phyloP scores from a whole-genome alignment of 2,113 vertebrate genomes.

The Dasypus novemcinctus region DNA sequence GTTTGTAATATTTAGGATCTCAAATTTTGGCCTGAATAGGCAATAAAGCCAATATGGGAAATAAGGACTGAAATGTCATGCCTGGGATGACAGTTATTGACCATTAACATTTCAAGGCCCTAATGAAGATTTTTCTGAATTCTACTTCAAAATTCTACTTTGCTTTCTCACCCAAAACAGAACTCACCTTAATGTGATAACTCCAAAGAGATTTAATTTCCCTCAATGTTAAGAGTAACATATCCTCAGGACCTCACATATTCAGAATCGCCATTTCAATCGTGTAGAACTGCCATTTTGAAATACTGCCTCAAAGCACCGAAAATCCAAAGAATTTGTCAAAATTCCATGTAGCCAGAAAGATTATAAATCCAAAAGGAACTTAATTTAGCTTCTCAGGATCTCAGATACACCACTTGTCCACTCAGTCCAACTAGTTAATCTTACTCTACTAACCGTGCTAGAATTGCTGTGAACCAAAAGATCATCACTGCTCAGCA shows the following conservation, averaged over 20 bases:
- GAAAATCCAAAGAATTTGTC: not conserved
- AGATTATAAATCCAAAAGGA: not conserved
- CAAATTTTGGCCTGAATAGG: not conserved
- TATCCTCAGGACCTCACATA: not conserved
- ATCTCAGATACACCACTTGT: not conserved
- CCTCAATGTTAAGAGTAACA: not conserved
- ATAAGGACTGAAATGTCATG: not conserved
- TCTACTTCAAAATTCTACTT: not conserved
- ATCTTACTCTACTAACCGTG: not conserved
- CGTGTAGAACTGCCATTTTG: not conserved
- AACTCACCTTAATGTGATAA: not conserved
- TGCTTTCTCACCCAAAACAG: not conserved
- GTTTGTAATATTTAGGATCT: not conserved
- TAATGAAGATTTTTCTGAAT: not conserved
- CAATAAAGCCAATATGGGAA: not conserved
- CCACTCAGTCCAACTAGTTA: not conserved
- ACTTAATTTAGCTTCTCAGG: not conserved
- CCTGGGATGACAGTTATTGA: not conserved
- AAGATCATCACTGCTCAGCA: slow-evolving; percentile 48
- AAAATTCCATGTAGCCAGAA: not conserved
- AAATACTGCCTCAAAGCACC: slow-evolving; percentile 7
- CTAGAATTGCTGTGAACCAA: not conserved
- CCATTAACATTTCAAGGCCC: not conserved
- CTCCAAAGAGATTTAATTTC: not conserved
- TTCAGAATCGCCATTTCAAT: not conserved